Evolutionary conservation across 2,888 invertebrate genomes (phyloP), one percentile per base, ranked within the genome.

Genomic region (Ichneumon xanthorius): DNA sequence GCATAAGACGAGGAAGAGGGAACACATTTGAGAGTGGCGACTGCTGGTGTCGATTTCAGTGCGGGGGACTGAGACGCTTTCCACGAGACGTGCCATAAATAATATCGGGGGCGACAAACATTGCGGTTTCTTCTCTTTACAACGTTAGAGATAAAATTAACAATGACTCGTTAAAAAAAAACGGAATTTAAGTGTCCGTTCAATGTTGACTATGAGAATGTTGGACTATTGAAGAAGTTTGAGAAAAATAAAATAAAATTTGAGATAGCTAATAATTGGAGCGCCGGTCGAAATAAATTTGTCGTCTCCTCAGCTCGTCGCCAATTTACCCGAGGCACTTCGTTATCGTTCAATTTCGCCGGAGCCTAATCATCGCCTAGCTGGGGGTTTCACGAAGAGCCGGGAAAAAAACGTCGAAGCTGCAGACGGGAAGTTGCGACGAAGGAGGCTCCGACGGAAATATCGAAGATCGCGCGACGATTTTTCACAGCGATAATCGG

Each of bases 281-380:
- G 19, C 26, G 19, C 16, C 4, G 63, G 50, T 33, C 33, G 50
- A 65, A 63, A 33, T 19, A 30, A 76, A 76, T 65, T 76, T 76
- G 48, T 30, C 6, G 33, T 33, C 33, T 63, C 30, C 61, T 75
- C 61, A 11, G 45, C 48, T 65, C 33, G 81, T 76, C 61, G 61
- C 53, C 48, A 72, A 77, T 72, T 72, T 81, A 30, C 80, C 61
- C 45, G 48, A 61, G 78, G 68, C 68, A 30, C 26, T 70, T 48
- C 58, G 70, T 78, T 80, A 81, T 81, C 73, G 53, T 61, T 61
- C 63, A 73, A 81, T 73, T 77, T 81, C 72, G 77, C 77, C 48
- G 19, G 48, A 37, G 53, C 80, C 80, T 71, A 84, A 76, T 76
- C 68, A 67, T 84, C 55, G 48, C n/a, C 71, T 53, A 63, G 30